Percentiles rank a stretch among this genome's conserved stretches.
These are phyloP conservation scores for Athalia cordata DNA, from an alignment of 2,888 invertebrate species.

Conservation along the genomic window DNA sequence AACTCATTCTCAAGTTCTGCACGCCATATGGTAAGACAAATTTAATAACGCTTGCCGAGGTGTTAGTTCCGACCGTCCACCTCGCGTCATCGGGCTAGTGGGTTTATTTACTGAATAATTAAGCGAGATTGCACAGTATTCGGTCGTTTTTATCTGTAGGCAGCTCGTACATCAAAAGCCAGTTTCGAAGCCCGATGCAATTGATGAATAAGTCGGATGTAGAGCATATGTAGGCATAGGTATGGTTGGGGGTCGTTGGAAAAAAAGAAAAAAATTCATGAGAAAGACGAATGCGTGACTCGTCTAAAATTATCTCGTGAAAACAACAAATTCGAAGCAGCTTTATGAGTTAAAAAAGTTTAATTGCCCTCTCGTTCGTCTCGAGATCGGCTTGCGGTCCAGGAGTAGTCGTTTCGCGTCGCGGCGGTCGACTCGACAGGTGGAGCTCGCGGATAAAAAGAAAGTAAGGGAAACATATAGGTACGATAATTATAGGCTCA, in stretches of 20 bases:
- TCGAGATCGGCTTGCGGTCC: slow-evolving; percentile 34
- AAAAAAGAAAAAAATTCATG: neutral
- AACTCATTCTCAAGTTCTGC: slow-evolving; percentile 42
- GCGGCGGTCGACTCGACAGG: slow-evolving; percentile 29
- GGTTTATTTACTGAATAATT: slow-evolving; percentile 39
- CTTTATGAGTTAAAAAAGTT: slow-evolving; percentile 36
- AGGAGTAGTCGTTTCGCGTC: neutral
- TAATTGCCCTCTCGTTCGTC: slow-evolving; percentile 21
- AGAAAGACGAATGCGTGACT: slow-evolving; percentile 20
- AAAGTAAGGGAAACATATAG: too few species aligned
- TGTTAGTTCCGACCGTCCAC: slow-evolving; percentile 35
- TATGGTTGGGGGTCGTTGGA: neutral
- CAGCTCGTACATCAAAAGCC: neutral
- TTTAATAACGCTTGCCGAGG: slow-evolving; percentile 38
- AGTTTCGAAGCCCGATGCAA: neutral
- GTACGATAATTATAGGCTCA: too few species aligned
- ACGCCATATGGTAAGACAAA: slow-evolving; percentile 45
- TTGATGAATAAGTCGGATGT: slow-evolving; percentile 28
- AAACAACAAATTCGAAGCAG: slow-evolving; percentile 16
- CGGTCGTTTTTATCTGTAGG: slow-evolving; percentile 21
- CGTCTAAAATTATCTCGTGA: slow-evolving; percentile 25
- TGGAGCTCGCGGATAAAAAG: too few species aligned
- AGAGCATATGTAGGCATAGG: neutral
- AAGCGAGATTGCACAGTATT: slow-evolving; percentile 25
- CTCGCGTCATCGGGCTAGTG: slow-evolving; percentile 37